Evolutionary conservation across 2,888 invertebrate genomes (phyloP).

Genomic region (Theristus sp.): DNA sequence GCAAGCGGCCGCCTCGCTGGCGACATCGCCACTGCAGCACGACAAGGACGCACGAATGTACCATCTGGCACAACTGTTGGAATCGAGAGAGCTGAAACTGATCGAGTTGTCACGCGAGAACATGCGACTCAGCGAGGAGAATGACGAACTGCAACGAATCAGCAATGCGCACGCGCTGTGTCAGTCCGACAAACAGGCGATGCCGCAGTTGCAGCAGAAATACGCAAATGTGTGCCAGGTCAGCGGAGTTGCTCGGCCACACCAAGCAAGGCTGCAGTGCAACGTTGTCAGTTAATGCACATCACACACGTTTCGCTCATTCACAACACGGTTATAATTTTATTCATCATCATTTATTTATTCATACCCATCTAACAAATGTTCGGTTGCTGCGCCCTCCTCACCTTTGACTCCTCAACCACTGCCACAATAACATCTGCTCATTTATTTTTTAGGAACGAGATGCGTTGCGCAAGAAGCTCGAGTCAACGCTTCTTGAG

Average conservation of each 20-base stretch:
- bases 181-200: background rate
- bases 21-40: too few species aligned
- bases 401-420: too few species aligned
- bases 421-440: too few species aligned
- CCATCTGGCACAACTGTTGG: slow-evolving; percentile 68
- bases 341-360: too few species aligned
- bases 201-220: background rate
- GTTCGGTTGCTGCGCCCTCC: too few species aligned
- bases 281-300: too few species aligned
- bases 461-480: background rate
- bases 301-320: too few species aligned
- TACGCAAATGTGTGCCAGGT: background rate
- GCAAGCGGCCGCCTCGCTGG: too few species aligned
- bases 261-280: too few species aligned
- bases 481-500: background rate
- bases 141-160: slow-evolving; percentile 14
- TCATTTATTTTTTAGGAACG: background rate
- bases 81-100: slow-evolving; percentile 64
- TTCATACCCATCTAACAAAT: too few species aligned
- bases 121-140: slow-evolving; percentile 55
- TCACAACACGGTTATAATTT: too few species aligned
- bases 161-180: background rate
- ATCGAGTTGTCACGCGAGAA: slow-evolving; percentile 64
- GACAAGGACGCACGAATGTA: background rate
- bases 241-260: too few species aligned